Conservation (phyloP, 2,113 vertebrate species). For the Callorhinus ursinus region DNA sequence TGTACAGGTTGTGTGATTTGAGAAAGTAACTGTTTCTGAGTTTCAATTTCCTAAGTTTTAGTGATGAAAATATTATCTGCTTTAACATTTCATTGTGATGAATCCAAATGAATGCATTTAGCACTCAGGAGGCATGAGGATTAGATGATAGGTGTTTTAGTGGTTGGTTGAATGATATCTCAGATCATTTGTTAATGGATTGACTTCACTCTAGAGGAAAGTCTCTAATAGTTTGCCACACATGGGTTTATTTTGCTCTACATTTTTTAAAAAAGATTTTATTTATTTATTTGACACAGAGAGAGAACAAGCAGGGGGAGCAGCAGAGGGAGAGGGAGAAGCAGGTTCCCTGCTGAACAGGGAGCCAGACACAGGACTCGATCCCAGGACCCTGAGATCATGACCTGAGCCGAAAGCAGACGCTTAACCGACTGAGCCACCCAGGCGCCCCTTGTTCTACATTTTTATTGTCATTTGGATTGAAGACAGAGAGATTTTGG, state of each 20-base stretch:
- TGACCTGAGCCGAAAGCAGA: neutral
- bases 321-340: neutral
- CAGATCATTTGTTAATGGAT: neutral
- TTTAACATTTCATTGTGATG: neutral
- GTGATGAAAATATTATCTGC: neutral
- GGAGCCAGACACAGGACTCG: neutral
- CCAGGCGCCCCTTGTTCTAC: neutral
- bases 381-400: neutral
- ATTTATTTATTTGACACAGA: neutral
- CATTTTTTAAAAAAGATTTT: neutral
- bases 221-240: neutral
- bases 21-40: neutral
- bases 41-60: neutral
- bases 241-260: neutral
- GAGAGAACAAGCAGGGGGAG: neutral
- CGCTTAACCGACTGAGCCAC: neutral
- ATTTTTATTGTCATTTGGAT: neutral
- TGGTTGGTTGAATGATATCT: neutral
- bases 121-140: neutral
- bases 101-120: neutral
- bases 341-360: neutral
- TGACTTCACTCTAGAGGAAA: neutral
- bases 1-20: neutral
- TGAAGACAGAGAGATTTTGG: neutral
- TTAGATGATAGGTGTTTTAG: neutral